A percentile compares a stretch with the other conserved stretches of the same genome.
phyloP scores from a whole-genome alignment of 2,113 vertebrate species.

The Zingel zingel region DNA sequence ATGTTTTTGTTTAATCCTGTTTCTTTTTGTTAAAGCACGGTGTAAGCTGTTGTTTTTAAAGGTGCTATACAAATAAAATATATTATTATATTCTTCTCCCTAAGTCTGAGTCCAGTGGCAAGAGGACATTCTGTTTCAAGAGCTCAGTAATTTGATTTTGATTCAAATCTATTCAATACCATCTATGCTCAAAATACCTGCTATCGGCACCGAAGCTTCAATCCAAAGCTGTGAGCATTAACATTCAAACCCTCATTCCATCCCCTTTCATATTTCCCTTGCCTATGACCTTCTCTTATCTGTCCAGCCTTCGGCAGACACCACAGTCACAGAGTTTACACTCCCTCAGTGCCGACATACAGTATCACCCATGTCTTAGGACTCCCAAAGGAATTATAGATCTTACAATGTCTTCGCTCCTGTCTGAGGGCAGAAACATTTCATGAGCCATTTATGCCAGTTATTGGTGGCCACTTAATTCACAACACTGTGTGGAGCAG shows the following conservation, averaged over 20 bases:
- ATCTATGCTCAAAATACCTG: not conserved
- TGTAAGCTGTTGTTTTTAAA: no score
- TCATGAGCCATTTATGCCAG: not conserved
- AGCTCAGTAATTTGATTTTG: constrained; percentile 13
- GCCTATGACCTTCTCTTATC: constrained; percentile 18
- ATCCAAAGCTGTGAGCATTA: not conserved
- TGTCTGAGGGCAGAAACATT: not conserved
- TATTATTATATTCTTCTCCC: not conserved
- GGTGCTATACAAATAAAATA: no score
- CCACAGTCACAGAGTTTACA: not conserved
- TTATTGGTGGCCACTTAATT: not conserved
- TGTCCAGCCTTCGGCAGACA: constrained; percentile 10
- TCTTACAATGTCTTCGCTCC: not conserved
- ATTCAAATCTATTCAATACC: constrained; percentile 1
- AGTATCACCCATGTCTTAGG: not conserved
- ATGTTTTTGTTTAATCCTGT: no score
- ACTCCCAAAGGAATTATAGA: constrained; percentile 7
- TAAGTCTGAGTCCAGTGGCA: not conserved
- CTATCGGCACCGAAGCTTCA: not conserved
- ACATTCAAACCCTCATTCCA: constrained; percentile 12
- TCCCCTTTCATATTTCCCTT: not conserved
- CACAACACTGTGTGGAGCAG: not conserved
- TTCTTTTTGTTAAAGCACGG: no score
- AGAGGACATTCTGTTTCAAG: not conserved
- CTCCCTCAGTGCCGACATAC: not conserved